These are phyloP conservation scores for Penaeus indicus DNA, from an alignment of 1,140 invertebrate species.

Conservation along the genomic window DNA sequence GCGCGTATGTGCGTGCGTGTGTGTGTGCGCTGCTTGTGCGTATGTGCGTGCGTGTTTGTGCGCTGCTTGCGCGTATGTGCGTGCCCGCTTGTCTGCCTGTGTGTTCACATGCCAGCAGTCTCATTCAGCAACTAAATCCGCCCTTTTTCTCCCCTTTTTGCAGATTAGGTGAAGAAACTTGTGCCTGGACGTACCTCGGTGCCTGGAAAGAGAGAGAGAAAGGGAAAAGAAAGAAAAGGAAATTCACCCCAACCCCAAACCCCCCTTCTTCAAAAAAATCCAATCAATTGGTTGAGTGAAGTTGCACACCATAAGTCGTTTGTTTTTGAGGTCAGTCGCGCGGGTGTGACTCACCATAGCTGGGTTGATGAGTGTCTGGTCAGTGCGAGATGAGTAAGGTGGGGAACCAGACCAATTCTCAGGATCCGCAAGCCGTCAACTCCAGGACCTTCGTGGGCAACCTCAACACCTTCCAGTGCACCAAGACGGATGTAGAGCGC, in stretches of 20 bases:
- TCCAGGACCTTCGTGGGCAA: constrained; percentile 91
- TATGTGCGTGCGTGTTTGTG: too few relatives aligned
- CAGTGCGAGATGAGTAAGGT: constrained; percentile 82
- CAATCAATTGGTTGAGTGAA: constrained; percentile 21
- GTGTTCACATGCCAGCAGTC: too few relatives aligned
- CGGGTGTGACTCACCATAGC: constrained; percentile 32
- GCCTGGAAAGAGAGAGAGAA: constrained; percentile 38
- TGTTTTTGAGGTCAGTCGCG: constrained; percentile 25
- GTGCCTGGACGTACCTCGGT: constrained; percentile 35
- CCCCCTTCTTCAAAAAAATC: background rate
- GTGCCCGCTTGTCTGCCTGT: too few relatives aligned
- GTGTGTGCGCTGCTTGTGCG: too few relatives aligned
- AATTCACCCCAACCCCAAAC: constrained; percentile 10
- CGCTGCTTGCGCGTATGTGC: too few relatives aligned
- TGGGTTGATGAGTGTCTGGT: constrained; percentile 58
- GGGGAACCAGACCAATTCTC: constrained; percentile 88
- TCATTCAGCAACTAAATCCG: background rate
- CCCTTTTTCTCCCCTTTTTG: constrained; percentile 25
- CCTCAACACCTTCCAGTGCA: constrained; percentile 90
- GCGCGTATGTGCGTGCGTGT: too few relatives aligned
- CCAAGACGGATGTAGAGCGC: constrained; percentile 87
- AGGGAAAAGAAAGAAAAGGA: constrained; percentile 22
- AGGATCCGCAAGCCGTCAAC: constrained; percentile 88
- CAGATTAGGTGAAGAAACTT: constrained; percentile 61
- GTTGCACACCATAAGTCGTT: constrained; percentile 33